Evolutionary conservation across 2,113 vertebrate genomes (phyloP).

Genomic region (Callipepla californica): DNA sequence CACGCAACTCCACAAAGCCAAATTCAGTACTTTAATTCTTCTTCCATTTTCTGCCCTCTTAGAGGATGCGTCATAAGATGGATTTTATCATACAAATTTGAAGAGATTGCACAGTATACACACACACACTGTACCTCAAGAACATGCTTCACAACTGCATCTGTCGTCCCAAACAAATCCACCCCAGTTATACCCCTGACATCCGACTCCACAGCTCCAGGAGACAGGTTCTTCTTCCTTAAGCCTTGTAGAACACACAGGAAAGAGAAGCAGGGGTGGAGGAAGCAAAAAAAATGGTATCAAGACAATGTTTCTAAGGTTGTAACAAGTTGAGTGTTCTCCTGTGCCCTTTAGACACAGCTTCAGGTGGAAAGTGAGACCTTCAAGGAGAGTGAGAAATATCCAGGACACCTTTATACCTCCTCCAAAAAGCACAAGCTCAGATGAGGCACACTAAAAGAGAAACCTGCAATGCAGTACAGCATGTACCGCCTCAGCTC

Average conservation of each 20-base stretch:
- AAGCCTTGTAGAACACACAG: slow-evolving; percentile 80
- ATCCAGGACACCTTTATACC: background rate
- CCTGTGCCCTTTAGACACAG: background rate
- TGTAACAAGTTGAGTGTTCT: fast-evolving
- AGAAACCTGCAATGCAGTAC: background rate
- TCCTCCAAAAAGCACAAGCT: background rate
- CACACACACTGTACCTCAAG: slow-evolving; percentile 86
- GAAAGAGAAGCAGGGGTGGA: slow-evolving; percentile 10
- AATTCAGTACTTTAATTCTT: background rate
- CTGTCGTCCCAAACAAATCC: slow-evolving; percentile 93
- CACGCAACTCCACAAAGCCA: fast-evolving
- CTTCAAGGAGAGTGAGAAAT: background rate
- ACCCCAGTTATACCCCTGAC: slow-evolving; percentile 93
- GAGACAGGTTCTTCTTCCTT: slow-evolving; percentile 96
- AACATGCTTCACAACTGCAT: slow-evolving; percentile 96
- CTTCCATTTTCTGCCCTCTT: background rate
- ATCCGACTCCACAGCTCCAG: slow-evolving; percentile 92
- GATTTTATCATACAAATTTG: background rate
- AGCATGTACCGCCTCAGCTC: background rate
- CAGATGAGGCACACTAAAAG: background rate
- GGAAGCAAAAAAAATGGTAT: slow-evolving; percentile 52
- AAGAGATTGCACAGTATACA: background rate
- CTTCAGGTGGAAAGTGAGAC: background rate
- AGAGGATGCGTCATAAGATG: background rate
- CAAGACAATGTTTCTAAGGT: background rate